phyloP scores from a whole-genome alignment of 2,113 vertebrate genomes.

The Odobenus rosmarus region DNA sequence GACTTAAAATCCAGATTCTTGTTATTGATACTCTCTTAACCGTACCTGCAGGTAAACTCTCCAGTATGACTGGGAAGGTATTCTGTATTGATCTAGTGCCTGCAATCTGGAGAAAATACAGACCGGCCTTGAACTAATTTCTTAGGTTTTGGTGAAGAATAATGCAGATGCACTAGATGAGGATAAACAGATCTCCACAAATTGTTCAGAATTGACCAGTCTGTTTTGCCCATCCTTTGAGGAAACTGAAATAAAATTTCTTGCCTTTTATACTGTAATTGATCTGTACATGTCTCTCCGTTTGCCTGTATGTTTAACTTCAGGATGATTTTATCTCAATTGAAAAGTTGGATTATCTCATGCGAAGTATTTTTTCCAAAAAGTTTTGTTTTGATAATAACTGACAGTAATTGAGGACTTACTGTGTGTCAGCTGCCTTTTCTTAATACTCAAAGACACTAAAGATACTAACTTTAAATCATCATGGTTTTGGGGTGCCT shows the following conservation, averaged over 20 bases:
- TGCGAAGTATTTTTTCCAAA: not conserved
- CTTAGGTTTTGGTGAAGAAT: not conserved
- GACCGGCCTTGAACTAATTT: not conserved
- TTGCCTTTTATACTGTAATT: not conserved
- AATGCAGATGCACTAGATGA: not conserved
- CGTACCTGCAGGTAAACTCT: not conserved
- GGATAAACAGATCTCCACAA: not conserved
- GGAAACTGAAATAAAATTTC: not conserved
- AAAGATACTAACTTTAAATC: not conserved
- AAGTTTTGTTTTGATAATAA: not conserved
- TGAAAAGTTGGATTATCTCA: not conserved
- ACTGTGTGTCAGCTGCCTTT: not conserved
- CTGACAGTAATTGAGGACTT: not conserved
- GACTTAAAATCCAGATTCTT: not conserved
- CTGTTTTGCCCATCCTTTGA: not conserved
- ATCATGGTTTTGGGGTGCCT: too few species aligned
- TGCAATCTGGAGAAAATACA: not conserved
- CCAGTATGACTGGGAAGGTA: not conserved
- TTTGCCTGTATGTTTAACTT: slow-evolving; percentile 17
- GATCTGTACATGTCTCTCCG: not conserved
- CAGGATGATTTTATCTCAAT: not conserved
- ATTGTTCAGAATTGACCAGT: not conserved
- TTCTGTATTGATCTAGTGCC: not conserved
- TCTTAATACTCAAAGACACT: not conserved
- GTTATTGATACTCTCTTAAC: not conserved